Evolutionary conservation across 2,797 vertebrate species (phyloP), one percentile per base, ranked within the genome.

Genomic region (Chelon auratus): DNA sequence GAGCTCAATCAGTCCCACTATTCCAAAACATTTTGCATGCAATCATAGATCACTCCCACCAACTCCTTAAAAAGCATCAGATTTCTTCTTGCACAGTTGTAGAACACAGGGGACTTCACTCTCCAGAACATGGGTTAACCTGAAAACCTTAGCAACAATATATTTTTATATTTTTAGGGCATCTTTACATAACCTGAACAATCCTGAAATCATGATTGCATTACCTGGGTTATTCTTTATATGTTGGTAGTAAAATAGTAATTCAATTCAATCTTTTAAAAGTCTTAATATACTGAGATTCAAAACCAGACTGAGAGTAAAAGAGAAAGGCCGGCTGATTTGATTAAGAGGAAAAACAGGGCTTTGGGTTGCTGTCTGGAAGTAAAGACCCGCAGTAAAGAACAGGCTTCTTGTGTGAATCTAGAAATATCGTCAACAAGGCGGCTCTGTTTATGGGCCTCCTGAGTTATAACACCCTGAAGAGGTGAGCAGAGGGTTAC

Each of bases 401-500:
- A 70, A 15, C 58, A 67, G 47, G 69, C 12, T 51, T 67, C 61
- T 68, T 54, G 43, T 39, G 40, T 43, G 26, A 9, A 18, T 30
- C 52, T 45, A 47, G 61, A 72, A 55, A 65, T 58, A 71, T 11
- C 47, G 53, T 68, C 62, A 80, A 61, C 58, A 74, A 45, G 60
- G n/a, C 52, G 50, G 20, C 47, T 50, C 48, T 65, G 48, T 71
- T 77, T 65, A 62, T 63, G 52, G 48, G 20, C 40, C 51, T 57
- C 20, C 14, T 68, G 51, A 81, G 54, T 80, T 77, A 84, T 1
- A 9, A 57, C 51, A 63, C 57, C 30, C 48, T 2, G 56, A 50
- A 42, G 62, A 22, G 22, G 39, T 51, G 9, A 63, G 17, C 8
- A 37, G 18, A 15, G 36, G 40, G 54, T 62, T 65, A 45, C 62